Evolutionary conservation across 2,888 invertebrate genomes (phyloP).

Genomic region (Polylopha cassiicola): DNA sequence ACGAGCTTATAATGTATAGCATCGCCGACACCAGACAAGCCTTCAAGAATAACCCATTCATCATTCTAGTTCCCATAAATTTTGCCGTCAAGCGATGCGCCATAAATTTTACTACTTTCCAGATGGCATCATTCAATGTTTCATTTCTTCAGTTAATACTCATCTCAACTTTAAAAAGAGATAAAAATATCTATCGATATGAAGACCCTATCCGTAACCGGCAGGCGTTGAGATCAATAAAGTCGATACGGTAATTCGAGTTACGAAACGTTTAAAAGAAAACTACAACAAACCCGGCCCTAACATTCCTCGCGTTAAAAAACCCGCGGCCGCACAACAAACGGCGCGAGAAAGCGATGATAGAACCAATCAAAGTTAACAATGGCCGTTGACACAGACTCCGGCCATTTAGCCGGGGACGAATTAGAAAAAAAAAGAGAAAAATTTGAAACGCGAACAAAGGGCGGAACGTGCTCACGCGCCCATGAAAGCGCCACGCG

Average conservation of each 20-base stretch:
- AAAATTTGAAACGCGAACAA: slow-evolving; percentile 43
- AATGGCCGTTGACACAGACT: slow-evolving; percentile 49
- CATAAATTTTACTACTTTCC: slow-evolving; percentile 20
- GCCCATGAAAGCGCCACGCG: slow-evolving; percentile 24
- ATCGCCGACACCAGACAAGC: slow-evolving; percentile 14
- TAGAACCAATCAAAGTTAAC: slow-evolving; percentile 53
- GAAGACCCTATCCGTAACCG: slow-evolving; percentile 30
- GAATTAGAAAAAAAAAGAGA: slow-evolving; percentile 39
- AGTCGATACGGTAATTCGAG: slow-evolving; percentile 32
- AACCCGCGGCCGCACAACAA: slow-evolving; percentile 45
- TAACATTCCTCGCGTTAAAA: slow-evolving; percentile 31
- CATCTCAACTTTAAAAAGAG: slow-evolving; percentile 16
- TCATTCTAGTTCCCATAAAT: slow-evolving; percentile 23
- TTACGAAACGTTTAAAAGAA: slow-evolving; percentile 38
- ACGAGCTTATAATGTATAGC: slow-evolving; percentile 20
- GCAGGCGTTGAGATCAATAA: slow-evolving; percentile 34
- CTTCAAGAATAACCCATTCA: slow-evolving; percentile 20
- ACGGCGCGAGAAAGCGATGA: slow-evolving; percentile 33
- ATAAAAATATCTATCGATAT: slow-evolving; percentile 36
- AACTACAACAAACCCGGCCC: slow-evolving; percentile 30
- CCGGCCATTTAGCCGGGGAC: slow-evolving; percentile 38
- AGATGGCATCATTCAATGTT: no score
- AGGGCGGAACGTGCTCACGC: slow-evolving; percentile 61
- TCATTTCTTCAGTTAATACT: slow-evolving; percentile 4
- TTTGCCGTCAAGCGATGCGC: slow-evolving; percentile 18